Conservation (phyloP, 2,888 invertebrate species). For the Cosmorhoe ocellata region DNA sequence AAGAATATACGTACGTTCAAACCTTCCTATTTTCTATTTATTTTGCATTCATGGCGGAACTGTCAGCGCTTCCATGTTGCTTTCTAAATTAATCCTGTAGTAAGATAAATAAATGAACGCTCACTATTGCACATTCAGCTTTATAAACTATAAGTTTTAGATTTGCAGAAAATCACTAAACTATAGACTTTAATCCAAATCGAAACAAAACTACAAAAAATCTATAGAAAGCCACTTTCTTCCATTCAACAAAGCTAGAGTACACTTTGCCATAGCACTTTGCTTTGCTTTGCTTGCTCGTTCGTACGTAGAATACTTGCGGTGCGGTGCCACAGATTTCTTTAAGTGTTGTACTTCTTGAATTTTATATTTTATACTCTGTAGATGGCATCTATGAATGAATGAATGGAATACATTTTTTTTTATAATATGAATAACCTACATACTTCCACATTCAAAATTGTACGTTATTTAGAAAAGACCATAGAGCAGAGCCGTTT, state of each 20-base stretch:
- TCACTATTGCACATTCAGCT: not conserved
- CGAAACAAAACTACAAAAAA: conserved; percentile 48
- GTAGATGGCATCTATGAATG: too few species aligned
- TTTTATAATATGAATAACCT: too few species aligned
- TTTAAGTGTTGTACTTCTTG: too few species aligned
- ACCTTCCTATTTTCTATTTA: conserved; percentile 81
- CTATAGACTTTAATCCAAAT: conserved; percentile 26
- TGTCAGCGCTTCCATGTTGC: conserved; percentile 83
- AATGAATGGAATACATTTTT: too few species aligned
- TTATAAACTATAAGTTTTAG: not conserved
- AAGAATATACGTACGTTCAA: conserved; percentile 42
- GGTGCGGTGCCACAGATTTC: too few species aligned
- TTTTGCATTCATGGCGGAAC: conserved; percentile 84
- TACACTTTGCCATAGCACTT: conserved; percentile 31
- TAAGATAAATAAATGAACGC: conserved; percentile 1
- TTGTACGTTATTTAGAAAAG: too few species aligned
- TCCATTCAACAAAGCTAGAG: conserved; percentile 44
- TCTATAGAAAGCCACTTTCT: conserved; percentile 78
- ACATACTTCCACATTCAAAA: too few species aligned
- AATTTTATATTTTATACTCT: too few species aligned
- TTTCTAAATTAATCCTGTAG: conserved; percentile 65
- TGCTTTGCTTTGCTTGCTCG: too few species aligned
- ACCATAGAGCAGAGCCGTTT: too few species aligned
- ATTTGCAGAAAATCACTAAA: conserved; percentile 8
- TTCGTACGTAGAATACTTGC: too few species aligned